A percentile compares a stretch with the other conserved stretches of the same genome.
Conservation (phyloP, 2,113 vertebrate genomes). For the Oreochromis niloticus region DNA sequence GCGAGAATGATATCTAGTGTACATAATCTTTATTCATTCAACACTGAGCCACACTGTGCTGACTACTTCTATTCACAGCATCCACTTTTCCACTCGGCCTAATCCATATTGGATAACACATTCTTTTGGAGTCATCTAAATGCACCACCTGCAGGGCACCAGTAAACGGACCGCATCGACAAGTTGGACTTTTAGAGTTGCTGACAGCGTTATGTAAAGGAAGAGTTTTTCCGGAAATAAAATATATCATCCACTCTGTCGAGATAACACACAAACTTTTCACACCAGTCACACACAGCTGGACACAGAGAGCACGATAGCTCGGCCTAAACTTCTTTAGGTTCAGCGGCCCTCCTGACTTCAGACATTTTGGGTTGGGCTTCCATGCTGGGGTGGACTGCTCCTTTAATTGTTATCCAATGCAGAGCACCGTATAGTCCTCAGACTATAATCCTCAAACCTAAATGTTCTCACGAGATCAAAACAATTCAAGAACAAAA, state of each 20-base stretch:
- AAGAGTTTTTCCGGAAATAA: neutral
- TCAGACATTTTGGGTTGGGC: neutral
- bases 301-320: neutral
- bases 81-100: slow-evolving; percentile 4
- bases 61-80: slow-evolving; percentile 1
- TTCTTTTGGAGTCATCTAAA: slow-evolving; percentile 1
- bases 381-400: neutral
- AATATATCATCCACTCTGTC: neutral
- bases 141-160: neutral
- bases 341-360: neutral
- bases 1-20: slow-evolving; percentile 11
- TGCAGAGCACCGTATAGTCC: neutral
- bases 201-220: neutral
- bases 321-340: neutral
- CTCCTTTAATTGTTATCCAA: neutral
- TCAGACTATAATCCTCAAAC: neutral
- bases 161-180: neutral
- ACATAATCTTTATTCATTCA: slow-evolving; percentile 29
- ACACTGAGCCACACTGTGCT: neutral
- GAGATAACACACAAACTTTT: neutral
- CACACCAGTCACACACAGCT: neutral
- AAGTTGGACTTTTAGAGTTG: neutral
- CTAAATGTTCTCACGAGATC: neutral
- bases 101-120: slow-evolving; percentile 15
- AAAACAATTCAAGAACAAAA: slow-evolving; percentile 13